Evolutionary conservation across 2,797 vertebrate genomes (phyloP).

Genomic region (Gila robusta): DNA sequence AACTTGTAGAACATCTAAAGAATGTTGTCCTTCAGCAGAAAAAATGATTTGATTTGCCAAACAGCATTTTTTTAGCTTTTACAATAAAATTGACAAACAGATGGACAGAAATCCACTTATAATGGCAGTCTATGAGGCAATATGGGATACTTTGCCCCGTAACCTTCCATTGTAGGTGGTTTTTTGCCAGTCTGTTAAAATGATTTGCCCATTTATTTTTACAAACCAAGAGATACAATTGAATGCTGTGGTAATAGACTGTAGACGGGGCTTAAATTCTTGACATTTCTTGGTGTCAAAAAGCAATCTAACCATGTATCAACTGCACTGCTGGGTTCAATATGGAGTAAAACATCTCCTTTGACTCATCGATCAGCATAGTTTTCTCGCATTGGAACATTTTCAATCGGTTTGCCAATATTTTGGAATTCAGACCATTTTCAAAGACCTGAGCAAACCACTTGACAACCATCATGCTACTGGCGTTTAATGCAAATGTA

Average conservation of each 20-base stretch:
- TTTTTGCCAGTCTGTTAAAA: not conserved
- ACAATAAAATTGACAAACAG: not conserved
- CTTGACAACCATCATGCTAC: not conserved
- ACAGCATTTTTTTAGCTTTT: not conserved
- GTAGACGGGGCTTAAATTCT: not conserved
- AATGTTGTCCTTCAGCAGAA: not conserved
- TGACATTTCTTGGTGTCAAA: slow-evolving; percentile 16
- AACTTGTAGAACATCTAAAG: not conserved
- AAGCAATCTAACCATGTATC: not conserved
- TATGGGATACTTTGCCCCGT: not conserved
- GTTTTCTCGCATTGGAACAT: not conserved
- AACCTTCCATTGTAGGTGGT: not conserved
- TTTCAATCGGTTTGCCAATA: not conserved
- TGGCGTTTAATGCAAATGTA: not conserved
- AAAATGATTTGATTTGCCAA: not conserved
- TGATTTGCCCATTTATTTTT: not conserved
- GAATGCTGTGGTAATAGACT: not conserved
- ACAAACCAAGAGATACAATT: not conserved
- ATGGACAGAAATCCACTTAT: not conserved
- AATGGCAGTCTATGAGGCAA: too few species aligned
- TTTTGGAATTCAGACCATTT: not conserved
- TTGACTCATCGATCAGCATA: not conserved
- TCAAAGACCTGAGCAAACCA: not conserved
- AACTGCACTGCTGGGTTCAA: not conserved
- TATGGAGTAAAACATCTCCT: not conserved